A percentile compares a stretch with the other conserved stretches of the same genome.
Evolutionary conservation across 1,140 invertebrate genomes (phyloP).

Genomic region (Pissodes strobi): DNA sequence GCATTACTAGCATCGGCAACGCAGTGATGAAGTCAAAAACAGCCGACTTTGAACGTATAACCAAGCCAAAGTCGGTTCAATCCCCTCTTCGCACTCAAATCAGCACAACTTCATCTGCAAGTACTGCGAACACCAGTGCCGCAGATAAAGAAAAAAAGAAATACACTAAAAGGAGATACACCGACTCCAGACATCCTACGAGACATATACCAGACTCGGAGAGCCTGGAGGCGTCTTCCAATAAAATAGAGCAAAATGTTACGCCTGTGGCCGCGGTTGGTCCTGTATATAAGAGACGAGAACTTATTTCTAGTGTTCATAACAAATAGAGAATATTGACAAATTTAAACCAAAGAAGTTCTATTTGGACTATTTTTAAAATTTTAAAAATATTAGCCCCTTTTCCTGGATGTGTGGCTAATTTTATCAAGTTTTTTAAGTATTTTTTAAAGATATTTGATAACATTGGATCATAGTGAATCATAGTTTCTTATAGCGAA

Average conservation of each 20-base stretch:
- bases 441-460: too few relatives aligned
- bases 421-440: too few relatives aligned
- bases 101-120: constrained; percentile 49
- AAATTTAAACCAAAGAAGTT: too few relatives aligned
- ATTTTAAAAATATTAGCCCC: too few relatives aligned
- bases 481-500: too few relatives aligned
- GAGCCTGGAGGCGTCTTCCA: constrained; percentile 51
- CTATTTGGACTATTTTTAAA: too few relatives aligned
- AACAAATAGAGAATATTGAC: constrained; percentile 47
- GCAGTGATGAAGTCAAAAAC: constrained; percentile 70
- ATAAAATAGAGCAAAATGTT: constrained; percentile 38
- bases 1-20: constrained; percentile 69
- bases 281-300: constrained; percentile 76
- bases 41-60: constrained; percentile 68
- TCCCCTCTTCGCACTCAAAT: neutral
- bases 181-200: constrained; percentile 65
- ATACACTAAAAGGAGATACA: constrained; percentile 66
- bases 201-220: constrained; percentile 64
- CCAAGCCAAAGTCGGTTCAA: constrained; percentile 57
- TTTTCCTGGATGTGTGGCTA: too few relatives aligned
- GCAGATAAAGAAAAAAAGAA: constrained; percentile 61
- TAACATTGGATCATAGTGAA: too few relatives aligned
- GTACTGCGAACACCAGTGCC: constrained; percentile 55
- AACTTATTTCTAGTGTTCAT: constrained; percentile 78
- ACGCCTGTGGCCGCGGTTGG: constrained; percentile 43